Base-by-base conservation (phyloP, 2,888 invertebrate genomes). In the Trachelus troglodyta region DNA sequence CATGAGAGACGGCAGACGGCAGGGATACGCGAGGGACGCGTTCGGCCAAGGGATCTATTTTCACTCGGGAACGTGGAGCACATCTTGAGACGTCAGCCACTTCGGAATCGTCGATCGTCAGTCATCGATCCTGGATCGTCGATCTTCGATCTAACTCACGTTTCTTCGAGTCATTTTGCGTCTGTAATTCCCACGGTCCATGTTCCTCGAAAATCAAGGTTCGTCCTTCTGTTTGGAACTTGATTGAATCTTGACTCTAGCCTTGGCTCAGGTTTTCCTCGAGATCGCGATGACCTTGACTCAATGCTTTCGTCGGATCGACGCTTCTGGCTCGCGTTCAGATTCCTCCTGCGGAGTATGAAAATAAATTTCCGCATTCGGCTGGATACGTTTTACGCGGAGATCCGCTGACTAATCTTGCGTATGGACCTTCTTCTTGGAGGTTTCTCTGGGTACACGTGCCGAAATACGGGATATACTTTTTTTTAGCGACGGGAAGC, bases 271-370 rank as follows among this genome's bases (percentile, higher is more conserved):
- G 23, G 6, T 6, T 56, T 56, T 23, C 56, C 6, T 56, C 9
- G 4, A 23, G 56, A 56, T 56, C 71, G 31, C 31, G 71, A 33
- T 33, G 71, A 71, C 71, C 71, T 71, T 71, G 31, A 71, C 31
- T 33, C 30, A 71, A 33, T 71, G 71, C 15, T 31, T 56, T 77
- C 74, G 77, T 77, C 69, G 73, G 31, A 75, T 30, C 6, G 34
- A 75, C 75, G 40, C 34, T 71, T 68, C 34, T 35, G 74, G 74
- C 34, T 23, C 76, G 76, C 76, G 76, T 73, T 69, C 73, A 69
- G 56, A 68, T 34, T 33, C 68, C 71, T 73, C 76, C 12, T 69
- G 69, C 34, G 23, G 74, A 71, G 71, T 33, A 71, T 71, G 31
- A 71, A 71, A 71, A 71, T 71, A 71, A 71, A 71, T 31, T 71